These are phyloP conservation scores for Saguinus midas DNA, from an alignment of 2,113 vertebrate genomes.

Conservation along the genomic window DNA sequence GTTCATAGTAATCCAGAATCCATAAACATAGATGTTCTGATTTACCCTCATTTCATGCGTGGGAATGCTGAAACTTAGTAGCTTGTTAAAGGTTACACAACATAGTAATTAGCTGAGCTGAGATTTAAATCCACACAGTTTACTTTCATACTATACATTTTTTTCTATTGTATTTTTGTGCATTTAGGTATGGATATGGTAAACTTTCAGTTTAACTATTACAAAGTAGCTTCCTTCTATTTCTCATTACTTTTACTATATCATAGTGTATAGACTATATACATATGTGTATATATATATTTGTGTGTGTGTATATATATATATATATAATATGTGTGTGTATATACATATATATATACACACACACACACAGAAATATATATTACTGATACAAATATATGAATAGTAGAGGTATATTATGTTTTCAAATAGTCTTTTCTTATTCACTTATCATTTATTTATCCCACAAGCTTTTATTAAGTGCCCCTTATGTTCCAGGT, in stretches of 20 bases:
- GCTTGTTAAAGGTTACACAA: background rate
- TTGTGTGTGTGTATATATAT: too few relatives aligned
- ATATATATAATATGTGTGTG: too few relatives aligned
- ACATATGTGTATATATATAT: background rate
- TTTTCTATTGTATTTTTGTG: background rate
- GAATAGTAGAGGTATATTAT: background rate
- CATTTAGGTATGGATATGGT: background rate
- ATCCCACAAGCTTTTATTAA: background rate
- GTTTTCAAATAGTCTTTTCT: background rate
- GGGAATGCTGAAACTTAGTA: background rate
- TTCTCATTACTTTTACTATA: background rate
- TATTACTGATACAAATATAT: background rate
- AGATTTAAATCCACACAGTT: background rate
- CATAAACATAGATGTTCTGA: background rate
- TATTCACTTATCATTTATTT: background rate
- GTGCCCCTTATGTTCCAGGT: background rate
- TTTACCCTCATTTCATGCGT: background rate
- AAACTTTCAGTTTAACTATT: background rate
- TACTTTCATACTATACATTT: background rate
- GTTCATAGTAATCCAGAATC: background rate
- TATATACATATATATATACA: too few relatives aligned
- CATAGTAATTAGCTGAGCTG: background rate
- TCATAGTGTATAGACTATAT: background rate
- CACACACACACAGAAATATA: background rate
- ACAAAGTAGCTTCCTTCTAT: background rate